Evolutionary conservation across 2,888 invertebrate genomes (phyloP).

Genomic region (Euzophera pinguis): DNA sequence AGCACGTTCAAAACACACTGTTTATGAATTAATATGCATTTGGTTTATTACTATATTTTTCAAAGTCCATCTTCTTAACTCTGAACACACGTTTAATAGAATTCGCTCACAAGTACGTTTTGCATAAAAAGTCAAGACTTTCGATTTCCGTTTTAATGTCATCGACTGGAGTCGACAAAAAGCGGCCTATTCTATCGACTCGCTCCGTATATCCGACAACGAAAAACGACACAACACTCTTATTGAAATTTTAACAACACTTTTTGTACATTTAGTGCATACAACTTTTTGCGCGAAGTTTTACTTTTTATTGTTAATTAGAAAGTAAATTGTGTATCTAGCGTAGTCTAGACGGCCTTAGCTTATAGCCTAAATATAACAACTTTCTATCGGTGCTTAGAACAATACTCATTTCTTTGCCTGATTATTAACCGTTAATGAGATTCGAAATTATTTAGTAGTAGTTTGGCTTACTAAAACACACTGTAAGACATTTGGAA

Average conservation of each 20-base stretch:
- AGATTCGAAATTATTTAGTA: neutral
- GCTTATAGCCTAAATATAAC: constrained; percentile 4
- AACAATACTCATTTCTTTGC: neutral
- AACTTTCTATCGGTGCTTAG: neutral
- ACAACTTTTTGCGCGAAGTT: neutral
- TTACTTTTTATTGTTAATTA: neutral
- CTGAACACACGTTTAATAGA: too few species aligned
- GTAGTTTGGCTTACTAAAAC: neutral
- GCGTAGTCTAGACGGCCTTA: neutral
- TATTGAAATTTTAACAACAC: neutral
- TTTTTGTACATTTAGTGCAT: neutral
- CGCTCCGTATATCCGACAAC: neutral
- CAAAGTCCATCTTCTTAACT: too few species aligned
- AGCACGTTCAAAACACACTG: too few species aligned
- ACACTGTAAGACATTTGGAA: neutral
- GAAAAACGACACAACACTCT: neutral
- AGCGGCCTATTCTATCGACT: constrained; percentile 7
- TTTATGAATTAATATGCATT: too few species aligned
- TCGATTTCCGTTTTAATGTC: constrained; percentile 65
- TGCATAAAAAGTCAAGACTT: constrained; percentile 40
- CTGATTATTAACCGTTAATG: neutral
- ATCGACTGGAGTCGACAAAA: constrained; percentile 27
- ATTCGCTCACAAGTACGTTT: neutral
- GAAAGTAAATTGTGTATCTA: constrained; percentile 6
- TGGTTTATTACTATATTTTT: too few species aligned